phyloP scores from a whole-genome alignment of 2,888 invertebrate genomes.

The Microctonus hyperodae region DNA sequence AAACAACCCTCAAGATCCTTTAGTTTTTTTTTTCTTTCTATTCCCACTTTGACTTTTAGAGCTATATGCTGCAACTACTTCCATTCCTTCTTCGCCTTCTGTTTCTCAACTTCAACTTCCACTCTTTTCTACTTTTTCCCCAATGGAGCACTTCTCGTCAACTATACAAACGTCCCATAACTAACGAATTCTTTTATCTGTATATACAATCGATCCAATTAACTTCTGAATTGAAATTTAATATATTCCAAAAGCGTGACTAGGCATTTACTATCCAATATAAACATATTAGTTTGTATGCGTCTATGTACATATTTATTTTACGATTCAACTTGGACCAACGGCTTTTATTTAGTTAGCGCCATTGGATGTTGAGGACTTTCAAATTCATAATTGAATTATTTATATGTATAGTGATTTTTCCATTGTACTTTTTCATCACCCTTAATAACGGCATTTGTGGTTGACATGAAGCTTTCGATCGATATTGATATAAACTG shows the following conservation, averaged over 20 bases:
- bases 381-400: constrained; percentile 18
- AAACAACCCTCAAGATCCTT: constrained; percentile 19
- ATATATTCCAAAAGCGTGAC: constrained; percentile 32
- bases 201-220: constrained; percentile 33
- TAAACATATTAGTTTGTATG: background rate
- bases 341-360: background rate
- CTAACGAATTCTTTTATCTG: constrained; percentile 27
- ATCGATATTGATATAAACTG: background rate
- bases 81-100: background rate
- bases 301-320: background rate
- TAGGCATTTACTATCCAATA: background rate
- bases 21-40: constrained; percentile 11
- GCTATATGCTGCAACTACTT: constrained; percentile 17
- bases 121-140: background rate
- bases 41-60: constrained; percentile 19
- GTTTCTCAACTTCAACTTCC: background rate
- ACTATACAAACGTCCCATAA: constrained; percentile 24
- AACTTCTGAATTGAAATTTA: constrained; percentile 30
- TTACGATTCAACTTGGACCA: background rate
- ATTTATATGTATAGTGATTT: constrained; percentile 8
- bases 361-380: background rate
- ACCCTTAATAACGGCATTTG: background rate
- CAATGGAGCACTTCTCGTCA: constrained; percentile 24
- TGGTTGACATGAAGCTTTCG: background rate
- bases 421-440: background rate